Percentiles rank a stretch among this genome's conserved stretches.
These are phyloP conservation scores for Zootermopsis nevadensis DNA, from an alignment of 2,888 invertebrate genomes.

Conservation along the genomic window DNA sequence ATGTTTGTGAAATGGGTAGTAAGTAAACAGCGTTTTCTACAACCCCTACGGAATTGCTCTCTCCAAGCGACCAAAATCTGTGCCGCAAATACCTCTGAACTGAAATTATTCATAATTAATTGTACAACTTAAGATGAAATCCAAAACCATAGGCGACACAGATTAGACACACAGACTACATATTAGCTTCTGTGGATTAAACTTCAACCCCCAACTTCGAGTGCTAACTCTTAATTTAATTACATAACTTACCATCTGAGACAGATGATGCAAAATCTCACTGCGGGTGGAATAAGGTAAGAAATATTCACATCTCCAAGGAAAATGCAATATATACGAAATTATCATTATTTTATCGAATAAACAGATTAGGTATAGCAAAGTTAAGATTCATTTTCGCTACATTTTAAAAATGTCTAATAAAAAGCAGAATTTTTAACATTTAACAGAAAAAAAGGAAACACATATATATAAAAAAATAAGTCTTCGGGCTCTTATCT, in stretches of 20 bases:
- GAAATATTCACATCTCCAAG: background rate
- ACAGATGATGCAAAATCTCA: background rate
- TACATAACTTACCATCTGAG: background rate
- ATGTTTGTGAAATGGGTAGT: background rate
- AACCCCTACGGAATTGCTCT: background rate
- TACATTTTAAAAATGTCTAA: too few species aligned
- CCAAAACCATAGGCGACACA: background rate
- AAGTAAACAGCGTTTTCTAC: background rate
- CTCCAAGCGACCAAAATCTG: background rate
- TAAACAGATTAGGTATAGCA: too few species aligned
- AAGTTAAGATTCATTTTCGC: too few species aligned
- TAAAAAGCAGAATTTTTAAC: too few species aligned
- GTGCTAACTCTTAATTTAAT: conserved; percentile 17
- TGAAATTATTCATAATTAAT: conserved; percentile 15
- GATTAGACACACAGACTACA: background rate
- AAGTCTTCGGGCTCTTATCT: too few species aligned
- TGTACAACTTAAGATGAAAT: background rate
- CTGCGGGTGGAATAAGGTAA: background rate
- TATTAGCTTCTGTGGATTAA: background rate
- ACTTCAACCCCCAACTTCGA: background rate
- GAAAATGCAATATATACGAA: background rate
- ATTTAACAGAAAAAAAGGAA: too few species aligned
- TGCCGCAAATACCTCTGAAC: conserved; percentile 17
- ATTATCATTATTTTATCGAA: background rate
- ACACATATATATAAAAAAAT: too few species aligned